These are phyloP conservation scores for Aphidius colemani DNA, from an alignment of 2,888 invertebrate species.

Conservation along the genomic window DNA sequence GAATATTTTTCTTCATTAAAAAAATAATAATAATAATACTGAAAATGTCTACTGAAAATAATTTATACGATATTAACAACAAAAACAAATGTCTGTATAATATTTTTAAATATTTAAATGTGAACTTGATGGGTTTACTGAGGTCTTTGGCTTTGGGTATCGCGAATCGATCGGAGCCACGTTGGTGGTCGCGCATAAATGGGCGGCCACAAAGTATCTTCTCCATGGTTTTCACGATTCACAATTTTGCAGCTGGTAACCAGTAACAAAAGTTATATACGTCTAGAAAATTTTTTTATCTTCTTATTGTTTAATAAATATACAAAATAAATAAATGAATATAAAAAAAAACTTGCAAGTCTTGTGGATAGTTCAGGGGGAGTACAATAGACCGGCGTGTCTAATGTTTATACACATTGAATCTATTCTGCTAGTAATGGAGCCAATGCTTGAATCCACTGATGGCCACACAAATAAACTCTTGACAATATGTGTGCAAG, in stretches of 20 bases:
- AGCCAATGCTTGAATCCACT: no score
- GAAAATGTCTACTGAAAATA: no score
- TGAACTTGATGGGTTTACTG: conserved; percentile 15
- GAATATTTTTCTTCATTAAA: neutral
- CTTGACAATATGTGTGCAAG: no score
- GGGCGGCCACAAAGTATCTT: conserved; percentile 18
- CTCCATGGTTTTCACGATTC: no score
- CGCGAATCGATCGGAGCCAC: conserved; percentile 47
- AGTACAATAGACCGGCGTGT: conserved; percentile 44
- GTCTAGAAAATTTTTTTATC: no score
- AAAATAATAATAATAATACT: neutral
- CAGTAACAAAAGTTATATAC: no score
- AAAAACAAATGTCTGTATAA: neutral
- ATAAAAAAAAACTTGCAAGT: no score
- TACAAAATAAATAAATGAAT: neutral
- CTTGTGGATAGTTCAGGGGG: neutral
- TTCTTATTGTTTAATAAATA: neutral
- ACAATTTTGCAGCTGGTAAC: no score
- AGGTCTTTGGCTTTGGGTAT: conserved; percentile 33
- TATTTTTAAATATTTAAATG: neutral
- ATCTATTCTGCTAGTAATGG: neutral
- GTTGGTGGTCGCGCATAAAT: conserved; percentile 43
- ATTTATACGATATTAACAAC: neutral
- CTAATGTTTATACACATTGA: conserved; percentile 36
- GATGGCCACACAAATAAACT: no score